A percentile compares a stretch with the other conserved stretches of the same genome.
Conservation (phyloP, 2,888 invertebrate genomes). For the Steinernema carpocapsae region DNA sequence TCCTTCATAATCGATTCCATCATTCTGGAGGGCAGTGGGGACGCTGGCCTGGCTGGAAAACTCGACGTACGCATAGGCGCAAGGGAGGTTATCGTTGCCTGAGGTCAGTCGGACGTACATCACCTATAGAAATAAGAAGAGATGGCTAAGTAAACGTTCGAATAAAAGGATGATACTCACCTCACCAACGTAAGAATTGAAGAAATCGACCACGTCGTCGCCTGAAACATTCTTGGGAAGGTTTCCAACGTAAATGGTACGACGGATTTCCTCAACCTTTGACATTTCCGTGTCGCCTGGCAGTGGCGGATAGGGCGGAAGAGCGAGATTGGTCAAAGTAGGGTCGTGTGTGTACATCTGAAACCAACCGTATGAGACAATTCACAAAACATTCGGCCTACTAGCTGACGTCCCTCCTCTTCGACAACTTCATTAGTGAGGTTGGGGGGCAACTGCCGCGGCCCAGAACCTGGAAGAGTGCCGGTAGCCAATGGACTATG, state of each 20-base stretch:
- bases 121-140: slow-evolving; percentile 74
- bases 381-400: slow-evolving; percentile 37
- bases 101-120: slow-evolving; percentile 88
- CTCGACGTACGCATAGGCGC: slow-evolving; percentile 83
- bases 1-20: slow-evolving; percentile 80
- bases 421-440: slow-evolving; percentile 79
- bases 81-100: slow-evolving; percentile 77
- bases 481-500: slow-evolving; percentile 89
- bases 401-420: slow-evolving; percentile 62
- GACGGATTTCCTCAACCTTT: slow-evolving; percentile 86
- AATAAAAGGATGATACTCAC: slow-evolving; percentile 50
- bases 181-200: slow-evolving; percentile 73
- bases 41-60: slow-evolving; percentile 89
- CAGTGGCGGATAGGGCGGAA: slow-evolving; percentile 88
- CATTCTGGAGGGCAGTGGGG: slow-evolving; percentile 81
- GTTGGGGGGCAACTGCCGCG: slow-evolving; percentile 80
- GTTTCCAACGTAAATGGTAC: slow-evolving; percentile 87
- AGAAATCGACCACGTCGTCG: slow-evolving; percentile 87
- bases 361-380: slow-evolving; percentile 36
- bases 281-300: slow-evolving; percentile 76
- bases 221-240: slow-evolving; percentile 73
- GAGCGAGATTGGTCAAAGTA: slow-evolving; percentile 77
- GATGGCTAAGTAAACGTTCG: slow-evolving; percentile 2
- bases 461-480: slow-evolving; percentile 76
- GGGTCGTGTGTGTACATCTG: slow-evolving; percentile 87